Conservation (phyloP, 2,888 invertebrate genomes). For the Diabrotica balteata region DNA sequence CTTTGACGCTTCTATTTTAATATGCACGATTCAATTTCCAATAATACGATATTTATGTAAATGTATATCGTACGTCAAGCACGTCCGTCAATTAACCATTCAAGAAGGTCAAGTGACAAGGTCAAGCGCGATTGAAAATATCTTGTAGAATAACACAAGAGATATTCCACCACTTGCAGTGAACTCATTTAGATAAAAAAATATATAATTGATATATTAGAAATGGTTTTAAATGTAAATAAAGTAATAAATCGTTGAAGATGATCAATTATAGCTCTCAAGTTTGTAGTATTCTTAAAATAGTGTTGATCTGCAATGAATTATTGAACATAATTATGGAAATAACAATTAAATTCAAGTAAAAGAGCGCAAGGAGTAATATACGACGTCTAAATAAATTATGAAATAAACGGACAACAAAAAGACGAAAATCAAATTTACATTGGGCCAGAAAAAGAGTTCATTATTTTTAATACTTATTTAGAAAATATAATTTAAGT, state of each 20-base stretch:
- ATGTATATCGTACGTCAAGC: neutral
- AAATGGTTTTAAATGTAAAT: neutral
- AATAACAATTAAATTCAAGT: neutral
- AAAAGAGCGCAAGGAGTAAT: neutral
- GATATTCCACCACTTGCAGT: constrained; percentile 6
- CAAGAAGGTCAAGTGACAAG: constrained; percentile 22
- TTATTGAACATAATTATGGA: neutral
- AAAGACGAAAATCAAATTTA: too few relatives aligned
- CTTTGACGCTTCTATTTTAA: too few relatives aligned
- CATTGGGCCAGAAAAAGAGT: too few relatives aligned
- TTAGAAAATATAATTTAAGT: too few relatives aligned
- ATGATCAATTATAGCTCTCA: neutral
- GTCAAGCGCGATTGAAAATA: constrained; percentile 14
- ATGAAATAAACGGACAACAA: too few relatives aligned
- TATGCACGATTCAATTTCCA: neutral
- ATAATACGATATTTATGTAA: constrained; percentile 6
- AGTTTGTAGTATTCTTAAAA: neutral
- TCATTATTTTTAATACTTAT: too few relatives aligned
- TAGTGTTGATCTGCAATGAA: neutral
- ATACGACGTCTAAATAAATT: too few relatives aligned
- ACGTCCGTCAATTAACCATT: constrained; percentile 3
- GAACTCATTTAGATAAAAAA: constrained; percentile 13
- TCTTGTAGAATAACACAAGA: constrained; percentile 6
- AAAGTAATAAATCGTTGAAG: constrained; percentile 4
- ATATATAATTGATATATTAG: neutral